These are phyloP conservation scores for Apistogramma diplotaenia DNA, from an alignment of 2,113 vertebrate species.

Conservation along the genomic window DNA sequence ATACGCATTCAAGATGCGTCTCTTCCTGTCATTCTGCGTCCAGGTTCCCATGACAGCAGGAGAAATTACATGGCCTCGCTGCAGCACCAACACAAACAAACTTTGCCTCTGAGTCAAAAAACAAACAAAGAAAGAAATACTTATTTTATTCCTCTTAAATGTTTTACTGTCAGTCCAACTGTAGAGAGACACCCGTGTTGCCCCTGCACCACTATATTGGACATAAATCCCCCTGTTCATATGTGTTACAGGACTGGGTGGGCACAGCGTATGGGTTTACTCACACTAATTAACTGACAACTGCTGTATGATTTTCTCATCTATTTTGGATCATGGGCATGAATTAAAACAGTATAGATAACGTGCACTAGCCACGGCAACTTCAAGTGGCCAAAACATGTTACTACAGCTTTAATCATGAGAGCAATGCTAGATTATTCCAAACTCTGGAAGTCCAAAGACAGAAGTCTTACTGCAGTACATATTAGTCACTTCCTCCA, in stretches of 20 bases:
- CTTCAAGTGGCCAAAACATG: not conserved
- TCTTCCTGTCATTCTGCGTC: not conserved
- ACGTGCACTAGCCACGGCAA: not conserved
- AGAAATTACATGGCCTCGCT: not conserved
- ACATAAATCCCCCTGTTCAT: not conserved
- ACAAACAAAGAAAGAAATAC: not conserved
- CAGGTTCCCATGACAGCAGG: not conserved
- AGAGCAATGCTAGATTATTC: not conserved
- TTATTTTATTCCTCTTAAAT: not conserved
- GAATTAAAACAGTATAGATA: not conserved
- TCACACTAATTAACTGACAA: not conserved
- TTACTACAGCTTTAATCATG: not conserved
- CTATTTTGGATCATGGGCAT: not conserved
- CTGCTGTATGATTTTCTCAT: not conserved
- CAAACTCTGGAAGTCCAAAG: not conserved
- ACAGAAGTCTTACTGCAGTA: not conserved
- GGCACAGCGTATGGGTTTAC: not conserved
- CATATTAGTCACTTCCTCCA: not conserved
- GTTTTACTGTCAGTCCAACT: not conserved
- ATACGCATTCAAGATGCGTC: not conserved
- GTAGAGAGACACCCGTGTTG: not conserved
- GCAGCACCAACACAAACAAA: not conserved
- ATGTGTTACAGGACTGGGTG: not conserved
- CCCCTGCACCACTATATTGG: not conserved
- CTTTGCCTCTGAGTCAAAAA: not conserved